These are phyloP conservation scores for Onthophagus taurus DNA, from an alignment of 1,140 invertebrate species.

Conservation along the genomic window DNA sequence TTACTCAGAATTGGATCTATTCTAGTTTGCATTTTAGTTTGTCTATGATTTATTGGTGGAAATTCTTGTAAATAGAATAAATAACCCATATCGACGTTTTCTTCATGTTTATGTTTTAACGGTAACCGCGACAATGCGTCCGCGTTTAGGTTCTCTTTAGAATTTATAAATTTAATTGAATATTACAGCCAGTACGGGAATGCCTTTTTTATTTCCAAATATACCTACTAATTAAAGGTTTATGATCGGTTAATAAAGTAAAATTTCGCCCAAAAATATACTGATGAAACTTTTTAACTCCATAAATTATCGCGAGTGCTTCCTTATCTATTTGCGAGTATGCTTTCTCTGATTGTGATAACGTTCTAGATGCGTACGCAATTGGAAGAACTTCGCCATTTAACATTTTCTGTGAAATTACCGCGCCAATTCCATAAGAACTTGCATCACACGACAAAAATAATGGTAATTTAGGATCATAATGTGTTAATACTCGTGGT, in stretches of 20 bases:
- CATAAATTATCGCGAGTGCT: conserved; percentile 42
- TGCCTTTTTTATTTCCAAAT: conserved; percentile 33
- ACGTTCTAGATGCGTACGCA: conserved; percentile 37
- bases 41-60: conserved; percentile 2
- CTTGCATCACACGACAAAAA: conserved; percentile 22
- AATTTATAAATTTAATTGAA: conserved; percentile 10
- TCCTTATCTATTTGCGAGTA: conserved; percentile 47
- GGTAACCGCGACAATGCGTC: conserved; percentile 4
- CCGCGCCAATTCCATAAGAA: conserved; percentile 23
- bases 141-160: background rate
- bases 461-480: conserved; percentile 18
- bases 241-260: conserved; percentile 41
- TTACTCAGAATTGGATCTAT: conserved; percentile 7
- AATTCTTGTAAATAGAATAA: conserved; percentile 2
- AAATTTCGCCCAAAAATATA: conserved; percentile 45
- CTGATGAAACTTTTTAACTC: conserved; percentile 43
- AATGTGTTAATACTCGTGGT: conserved; percentile 22
- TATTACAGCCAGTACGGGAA: conserved; percentile 11
- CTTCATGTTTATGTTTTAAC: background rate
- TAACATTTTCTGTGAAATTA: conserved; percentile 19
- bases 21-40: background rate
- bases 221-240: conserved; percentile 41
- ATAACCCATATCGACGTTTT: conserved; percentile 1
- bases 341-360: conserved; percentile 39
- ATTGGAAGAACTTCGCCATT: conserved; percentile 37